Base-by-base conservation (phyloP, 2,888 invertebrate genomes). In the Drosophila mulleri region DNA sequence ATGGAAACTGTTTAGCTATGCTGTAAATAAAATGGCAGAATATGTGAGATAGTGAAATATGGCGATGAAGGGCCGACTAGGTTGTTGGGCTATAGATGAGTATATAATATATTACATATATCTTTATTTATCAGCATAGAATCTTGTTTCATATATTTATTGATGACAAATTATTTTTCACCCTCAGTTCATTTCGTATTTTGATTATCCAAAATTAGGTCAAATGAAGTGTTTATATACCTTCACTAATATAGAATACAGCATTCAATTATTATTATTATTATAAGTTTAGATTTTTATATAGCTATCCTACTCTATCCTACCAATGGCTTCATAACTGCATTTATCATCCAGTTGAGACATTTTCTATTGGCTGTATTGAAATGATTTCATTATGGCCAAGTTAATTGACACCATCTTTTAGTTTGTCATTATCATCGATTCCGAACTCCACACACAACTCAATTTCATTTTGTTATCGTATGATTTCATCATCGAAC, bases 1-100 rank as follows among this genome's bases (percentile, higher is more conserved):
- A 74, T 75, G 26, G 50, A 50, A 58, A 62, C 75, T 69, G 32
- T 52, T 59, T 23, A 42, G 45, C 44, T 48, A 53, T 48, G 56
- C 52, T 53, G 26, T 26, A 23, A 64, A 41, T 39, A 20, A 9
- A 8, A 54, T 20, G 39, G 42, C 42, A 48, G 48, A 45, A 41
- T 26, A 26, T 32, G 44, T 26, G 61, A 59, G 35, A 8, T 37
- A 29, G 3, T 20, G 29, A 53, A 53, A 16, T 47, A 16, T 14
- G n/a, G 9, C 20, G 18, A 52, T 26, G 44, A 66, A 58, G 39
- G 32, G 48, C 29, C 29, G 39, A 53, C 52, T 57, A 14, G 16
- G 18, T 16, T n/a, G 1, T 3, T 53, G 16, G 6, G 35, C 26
- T 26, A 26, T 26, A 7, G 26, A 26, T 18, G 1, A 3, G n/a